A percentile compares a stretch with the other conserved stretches of the same genome.
phyloP scores from a whole-genome alignment of 2,797 vertebrate genomes.

The Podargus strigoides region DNA sequence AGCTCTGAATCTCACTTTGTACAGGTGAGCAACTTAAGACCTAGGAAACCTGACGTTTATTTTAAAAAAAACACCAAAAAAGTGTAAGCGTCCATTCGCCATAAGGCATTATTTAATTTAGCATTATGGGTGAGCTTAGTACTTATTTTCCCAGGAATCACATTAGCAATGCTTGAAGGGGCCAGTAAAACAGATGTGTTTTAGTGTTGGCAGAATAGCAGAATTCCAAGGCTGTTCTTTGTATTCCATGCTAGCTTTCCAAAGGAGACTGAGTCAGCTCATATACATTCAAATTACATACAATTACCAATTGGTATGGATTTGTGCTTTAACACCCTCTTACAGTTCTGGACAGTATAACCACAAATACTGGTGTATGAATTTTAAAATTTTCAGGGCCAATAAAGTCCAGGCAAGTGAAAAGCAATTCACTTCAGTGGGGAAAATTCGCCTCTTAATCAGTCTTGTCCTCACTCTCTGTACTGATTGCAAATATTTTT shows the following conservation, averaged over 20 bases:
- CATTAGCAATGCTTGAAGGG: neutral
- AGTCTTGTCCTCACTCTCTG: neutral
- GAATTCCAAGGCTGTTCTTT: neutral
- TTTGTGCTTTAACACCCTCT: neutral
- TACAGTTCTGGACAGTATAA: neutral
- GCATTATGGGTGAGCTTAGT: neutral
- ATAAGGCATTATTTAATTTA: neutral
- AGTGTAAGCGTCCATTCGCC: neutral
- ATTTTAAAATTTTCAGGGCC: conserved; percentile 19
- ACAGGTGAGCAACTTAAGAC: neutral
- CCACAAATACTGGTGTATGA: neutral
- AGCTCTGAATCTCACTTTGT: neutral
- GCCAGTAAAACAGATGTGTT: neutral
- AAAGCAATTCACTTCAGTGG: conserved; percentile 8
- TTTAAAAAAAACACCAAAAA: neutral
- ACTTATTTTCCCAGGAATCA: conserved; percentile 11
- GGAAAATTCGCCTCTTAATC: neutral
- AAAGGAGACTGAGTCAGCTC: neutral
- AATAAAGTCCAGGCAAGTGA: neutral
- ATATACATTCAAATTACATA: neutral
- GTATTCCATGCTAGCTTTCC: neutral
- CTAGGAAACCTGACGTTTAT: neutral
- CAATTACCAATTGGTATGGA: neutral
- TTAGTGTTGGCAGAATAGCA: neutral
- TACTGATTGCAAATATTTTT: conserved; percentile 28